These are phyloP conservation scores for Coecobrya sp. DNA, from an alignment of 2,888 invertebrate species.

Conservation along the genomic window DNA sequence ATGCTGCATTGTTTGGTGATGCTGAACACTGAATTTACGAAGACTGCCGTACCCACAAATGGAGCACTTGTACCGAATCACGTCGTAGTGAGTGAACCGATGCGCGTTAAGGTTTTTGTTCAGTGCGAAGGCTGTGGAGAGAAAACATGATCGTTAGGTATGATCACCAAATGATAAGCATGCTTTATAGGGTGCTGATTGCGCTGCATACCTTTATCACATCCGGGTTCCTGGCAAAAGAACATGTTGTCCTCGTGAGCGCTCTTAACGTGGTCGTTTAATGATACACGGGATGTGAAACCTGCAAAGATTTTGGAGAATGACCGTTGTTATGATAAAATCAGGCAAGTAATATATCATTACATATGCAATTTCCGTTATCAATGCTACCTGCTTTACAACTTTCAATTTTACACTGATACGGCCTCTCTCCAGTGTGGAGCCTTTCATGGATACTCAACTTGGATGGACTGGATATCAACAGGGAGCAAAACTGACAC, in stretches of 20 bases:
- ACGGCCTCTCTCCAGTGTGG: too few species aligned
- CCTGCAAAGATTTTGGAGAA: background rate
- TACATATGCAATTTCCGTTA: too few species aligned
- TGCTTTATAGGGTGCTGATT: too few species aligned
- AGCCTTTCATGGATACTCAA: too few species aligned
- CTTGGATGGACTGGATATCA: background rate
- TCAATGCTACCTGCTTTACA: too few species aligned
- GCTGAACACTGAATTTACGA: background rate
- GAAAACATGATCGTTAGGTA: background rate
- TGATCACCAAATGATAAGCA: background rate
- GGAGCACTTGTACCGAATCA: slow-evolving; percentile 16
- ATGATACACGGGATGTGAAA: background rate
- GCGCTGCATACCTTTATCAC: slow-evolving; percentile 15
- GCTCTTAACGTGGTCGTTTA: background rate
- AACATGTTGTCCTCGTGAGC: background rate
- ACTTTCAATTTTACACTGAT: too few species aligned
- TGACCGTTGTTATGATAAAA: too few species aligned
- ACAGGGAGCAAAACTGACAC: background rate
- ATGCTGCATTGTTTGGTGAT: background rate
- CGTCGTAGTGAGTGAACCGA: slow-evolving; percentile 1
- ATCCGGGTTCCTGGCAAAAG: background rate
- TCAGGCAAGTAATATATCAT: too few species aligned
- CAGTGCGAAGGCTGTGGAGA: background rate
- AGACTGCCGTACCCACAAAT: background rate
- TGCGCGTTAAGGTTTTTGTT: background rate